Percentiles rank a stretch among this genome's conserved stretches.
phyloP scores from a whole-genome alignment of 2,888 invertebrate genomes.

The Hirtodrosophila alboralis region DNA sequence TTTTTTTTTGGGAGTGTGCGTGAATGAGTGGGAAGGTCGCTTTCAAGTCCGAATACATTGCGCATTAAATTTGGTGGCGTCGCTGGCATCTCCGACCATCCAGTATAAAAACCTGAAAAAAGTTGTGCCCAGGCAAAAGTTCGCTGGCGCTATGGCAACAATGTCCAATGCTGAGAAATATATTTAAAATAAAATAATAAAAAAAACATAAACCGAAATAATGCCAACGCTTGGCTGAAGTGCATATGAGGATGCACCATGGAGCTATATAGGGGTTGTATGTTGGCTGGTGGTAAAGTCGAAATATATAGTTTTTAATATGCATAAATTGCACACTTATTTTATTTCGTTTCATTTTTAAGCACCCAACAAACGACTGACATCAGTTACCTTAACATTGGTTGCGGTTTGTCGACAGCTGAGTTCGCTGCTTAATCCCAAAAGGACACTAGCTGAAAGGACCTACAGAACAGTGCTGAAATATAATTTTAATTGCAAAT shows the following conservation, averaged over 20 bases:
- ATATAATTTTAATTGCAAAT: too few species aligned
- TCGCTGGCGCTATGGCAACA: slow-evolving; percentile 42
- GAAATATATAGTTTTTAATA: slow-evolving; percentile 65
- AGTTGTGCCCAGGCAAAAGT: slow-evolving; percentile 62
- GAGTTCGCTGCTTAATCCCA: slow-evolving; percentile 1
- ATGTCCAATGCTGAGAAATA: slow-evolving; percentile 46
- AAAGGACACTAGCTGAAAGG: neutral
- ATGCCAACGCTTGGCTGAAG: slow-evolving; percentile 36
- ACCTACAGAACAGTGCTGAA: too few species aligned
- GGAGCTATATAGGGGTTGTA: neutral
- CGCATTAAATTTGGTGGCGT: slow-evolving; percentile 61
- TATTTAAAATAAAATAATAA: slow-evolving; percentile 50
- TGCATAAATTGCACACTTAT: slow-evolving; percentile 67
- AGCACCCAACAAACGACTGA: slow-evolving; percentile 16
- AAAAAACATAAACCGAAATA: slow-evolving; percentile 26
- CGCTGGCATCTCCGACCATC: slow-evolving; percentile 47
- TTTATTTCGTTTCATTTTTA: slow-evolving; percentile 45
- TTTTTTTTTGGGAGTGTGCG: too few species aligned
- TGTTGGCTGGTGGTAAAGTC: slow-evolving; percentile 25
- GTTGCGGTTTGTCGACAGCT: neutral
- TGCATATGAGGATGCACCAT: slow-evolving; percentile 17
- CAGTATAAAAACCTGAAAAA: slow-evolving; percentile 58
- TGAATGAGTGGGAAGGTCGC: slow-evolving; percentile 17
- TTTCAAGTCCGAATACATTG: slow-evolving; percentile 57
- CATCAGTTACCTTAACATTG: slow-evolving; percentile 7